Evolutionary conservation across 2,797 vertebrate genomes (phyloP), one percentile per base, ranked within the genome.

Genomic region (Hydrolagus colliei): DNA sequence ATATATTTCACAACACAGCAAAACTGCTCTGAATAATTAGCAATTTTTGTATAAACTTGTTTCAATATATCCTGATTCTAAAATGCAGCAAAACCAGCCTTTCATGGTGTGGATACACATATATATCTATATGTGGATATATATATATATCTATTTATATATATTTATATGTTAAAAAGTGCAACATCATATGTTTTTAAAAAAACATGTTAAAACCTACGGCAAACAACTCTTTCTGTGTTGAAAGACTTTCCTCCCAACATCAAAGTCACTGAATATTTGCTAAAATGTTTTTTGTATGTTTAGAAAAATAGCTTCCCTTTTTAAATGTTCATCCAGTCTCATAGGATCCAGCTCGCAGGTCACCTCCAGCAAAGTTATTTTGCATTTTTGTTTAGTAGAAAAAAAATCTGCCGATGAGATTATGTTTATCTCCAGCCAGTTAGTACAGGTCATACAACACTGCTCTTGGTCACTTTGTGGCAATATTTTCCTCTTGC

Each of bases 81-180:
- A 93, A 93, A 91, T 89, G 89, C 89, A 71, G 79, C 79, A 91
- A 72, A 86, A 86, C 90, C 91, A 93, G 88, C 92, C 93, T 91
- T 91, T 93, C 92, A 94, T 89, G 94, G 89, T 90, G 88, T 91
- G 89, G 94, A 92, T 82, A 65, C 35, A 41, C 52, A 4, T 18
- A 59, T 59, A 14, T 76, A 27, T 27, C 27, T 27, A 27, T 27
- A 27, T 90, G 88, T 91, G 89, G 94, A 92, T 82, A 65, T 68
- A 41, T 76, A 4, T 18, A 59, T 59, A 14, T 76, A 27, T 27
- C 1, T 27, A 27, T 27, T 27, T 27, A 27, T 27, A 76, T 59
- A 76, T 76, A 59, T 52, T 3, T 52, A 52, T 32, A 35, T 32
- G 18, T 59, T 93, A 94, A 93, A 96, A 97, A 96, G 95, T 96